Evolutionary conservation across 1,140 invertebrate species (phyloP), one percentile per base, ranked within the genome.

Genomic region (Anthonomus grandis): DNA sequence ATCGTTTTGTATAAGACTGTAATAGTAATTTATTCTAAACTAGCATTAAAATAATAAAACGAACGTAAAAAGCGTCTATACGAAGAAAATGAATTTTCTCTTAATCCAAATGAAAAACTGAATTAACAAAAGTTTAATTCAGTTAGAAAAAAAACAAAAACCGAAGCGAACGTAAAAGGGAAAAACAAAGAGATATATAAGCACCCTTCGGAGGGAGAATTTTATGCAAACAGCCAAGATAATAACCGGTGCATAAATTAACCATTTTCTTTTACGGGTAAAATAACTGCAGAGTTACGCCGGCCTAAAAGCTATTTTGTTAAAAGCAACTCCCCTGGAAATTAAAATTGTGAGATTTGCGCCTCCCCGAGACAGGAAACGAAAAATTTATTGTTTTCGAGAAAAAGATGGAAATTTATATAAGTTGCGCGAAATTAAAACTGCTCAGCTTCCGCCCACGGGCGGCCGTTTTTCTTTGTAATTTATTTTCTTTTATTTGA

Each of bases 241-340:
- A 60, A 60, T 60, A 60, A 55, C 46, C 52, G 39, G 58, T 59
- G 58, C 58, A 60, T 56, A 60, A 60, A 60, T 60, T 60, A 57
- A 57, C 55, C 55, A 57, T 57, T 57, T 57, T 50, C 47, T 57
- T 57, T 57, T 57, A 57, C 55, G 46, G 55, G 38, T 39, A 57
- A 57, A 57, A 57, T 57, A 57, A 57, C 46, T 50, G 55, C 46
- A 49, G 47, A 57, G 55, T 57, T 57, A 57, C 55, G 55, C 46
- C 23, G 37, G 55, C 55, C 55, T 57, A 57, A 57, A 48, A 57
- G 55, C 55, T 57, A 57, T 57, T 57, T 57, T 57, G 55, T 50
- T 57, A 57, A 57, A 57, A 57, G 55, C 55, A 50, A 50, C 46
- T 49, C 37, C 55, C 54, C 45, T 38, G 55, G n/a, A 57, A 57